phyloP scores from a whole-genome alignment of 2,113 vertebrate genomes.

The Salvelinus alpinus region DNA sequence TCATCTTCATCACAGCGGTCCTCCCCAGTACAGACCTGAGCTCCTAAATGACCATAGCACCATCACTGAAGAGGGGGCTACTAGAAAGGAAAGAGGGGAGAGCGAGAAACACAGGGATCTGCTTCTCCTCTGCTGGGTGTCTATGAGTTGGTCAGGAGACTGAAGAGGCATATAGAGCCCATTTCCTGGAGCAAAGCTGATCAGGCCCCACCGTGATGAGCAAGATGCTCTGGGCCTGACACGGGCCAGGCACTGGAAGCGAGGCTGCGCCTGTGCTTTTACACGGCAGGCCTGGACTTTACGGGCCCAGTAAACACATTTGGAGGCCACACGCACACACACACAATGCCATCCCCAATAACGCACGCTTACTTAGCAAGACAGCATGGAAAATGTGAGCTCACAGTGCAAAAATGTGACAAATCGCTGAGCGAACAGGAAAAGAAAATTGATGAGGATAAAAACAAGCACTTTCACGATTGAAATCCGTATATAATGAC shows the following conservation, averaged over 20 bases:
- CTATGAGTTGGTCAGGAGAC: conserved; percentile 47
- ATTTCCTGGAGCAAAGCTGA: conserved; percentile 50
- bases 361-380: conserved; percentile 42
- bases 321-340: conserved; percentile 26
- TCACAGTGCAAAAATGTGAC: conserved; percentile 52
- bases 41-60: conserved; percentile 17
- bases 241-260: conserved; percentile 51
- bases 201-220: conserved; percentile 43
- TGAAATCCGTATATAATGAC: no score
- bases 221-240: conserved; percentile 55
- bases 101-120: conserved; percentile 1
- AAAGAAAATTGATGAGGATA: conserved; percentile 27
- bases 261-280: conserved; percentile 39
- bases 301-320: conserved; percentile 53
- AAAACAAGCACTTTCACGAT: conserved; percentile 6
- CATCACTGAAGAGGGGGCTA: conserved; percentile 8
- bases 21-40: conserved; percentile 18
- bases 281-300: conserved; percentile 52
- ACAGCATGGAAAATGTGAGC: conserved; percentile 67
- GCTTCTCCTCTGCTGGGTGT: conserved; percentile 40
- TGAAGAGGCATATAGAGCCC: conserved; percentile 61
- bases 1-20: not conserved
- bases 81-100: not conserved
- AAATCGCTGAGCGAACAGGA: conserved; percentile 29
- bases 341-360: conserved; percentile 17